These are phyloP conservation scores for Zonotrichia leucophrys DNA, from an alignment of 2,113 vertebrate genomes.

Conservation along the genomic window DNA sequence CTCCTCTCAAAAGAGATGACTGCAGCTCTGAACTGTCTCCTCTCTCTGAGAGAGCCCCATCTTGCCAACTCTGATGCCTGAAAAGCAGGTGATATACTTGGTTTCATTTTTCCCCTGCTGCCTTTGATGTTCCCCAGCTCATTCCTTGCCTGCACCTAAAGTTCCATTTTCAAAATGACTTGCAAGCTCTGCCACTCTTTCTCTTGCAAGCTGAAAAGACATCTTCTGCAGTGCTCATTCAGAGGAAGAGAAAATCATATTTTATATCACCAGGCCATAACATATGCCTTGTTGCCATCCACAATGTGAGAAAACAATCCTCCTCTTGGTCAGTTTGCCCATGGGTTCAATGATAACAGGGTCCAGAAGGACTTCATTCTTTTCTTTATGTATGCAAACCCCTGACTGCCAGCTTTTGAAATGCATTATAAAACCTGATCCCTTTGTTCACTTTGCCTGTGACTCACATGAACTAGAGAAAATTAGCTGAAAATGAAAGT, in stretches of 20 bases:
- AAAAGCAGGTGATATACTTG: neutral
- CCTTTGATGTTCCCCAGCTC: neutral
- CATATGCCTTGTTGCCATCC: neutral
- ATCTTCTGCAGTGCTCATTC: neutral
- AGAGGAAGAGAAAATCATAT: neutral
- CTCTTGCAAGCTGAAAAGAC: neutral
- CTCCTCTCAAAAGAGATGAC: neutral
- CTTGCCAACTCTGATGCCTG: neutral
- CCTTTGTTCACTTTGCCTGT: conserved; percentile 12
- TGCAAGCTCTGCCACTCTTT: neutral
- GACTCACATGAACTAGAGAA: conserved; percentile 1
- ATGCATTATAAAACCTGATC: neutral
- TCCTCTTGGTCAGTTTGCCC: neutral
- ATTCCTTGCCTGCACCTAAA: neutral
- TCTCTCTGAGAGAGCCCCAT: neutral
- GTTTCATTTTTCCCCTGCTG: neutral
- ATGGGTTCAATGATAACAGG: neutral
- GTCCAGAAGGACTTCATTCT: neutral
- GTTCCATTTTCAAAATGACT: neutral
- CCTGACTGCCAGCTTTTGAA: neutral
- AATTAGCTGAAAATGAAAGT: conserved; percentile 7
- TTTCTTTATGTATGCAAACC: neutral
- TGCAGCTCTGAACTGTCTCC: neutral
- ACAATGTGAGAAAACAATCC: neutral
- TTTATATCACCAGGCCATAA: neutral